A percentile compares a stretch with the other conserved stretches of the same genome.
Evolutionary conservation across 2,113 vertebrate genomes (phyloP).

Genomic region (Malurus alboscapulatus): DNA sequence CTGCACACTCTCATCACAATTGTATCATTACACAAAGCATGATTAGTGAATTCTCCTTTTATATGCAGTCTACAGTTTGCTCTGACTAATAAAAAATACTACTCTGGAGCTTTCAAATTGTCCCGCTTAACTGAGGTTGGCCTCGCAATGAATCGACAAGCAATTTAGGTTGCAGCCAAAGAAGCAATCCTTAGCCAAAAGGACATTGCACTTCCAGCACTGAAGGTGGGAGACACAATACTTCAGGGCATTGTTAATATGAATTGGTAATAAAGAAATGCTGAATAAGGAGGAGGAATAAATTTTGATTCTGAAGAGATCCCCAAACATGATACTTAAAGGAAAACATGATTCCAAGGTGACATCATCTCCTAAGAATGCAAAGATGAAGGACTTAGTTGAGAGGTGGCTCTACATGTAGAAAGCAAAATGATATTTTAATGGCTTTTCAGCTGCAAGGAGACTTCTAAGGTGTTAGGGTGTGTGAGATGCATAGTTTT

Average conservation of each 20-base stretch:
- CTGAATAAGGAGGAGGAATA: neutral
- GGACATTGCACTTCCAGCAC: rapidly evolving
- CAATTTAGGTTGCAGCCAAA: neutral
- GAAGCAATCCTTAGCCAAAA: neutral
- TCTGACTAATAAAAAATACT: neutral
- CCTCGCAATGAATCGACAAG: neutral
- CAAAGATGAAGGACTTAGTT: neutral
- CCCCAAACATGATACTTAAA: neutral
- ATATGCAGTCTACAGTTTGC: neutral
- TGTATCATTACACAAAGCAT: neutral
- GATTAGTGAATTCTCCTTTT: neutral
- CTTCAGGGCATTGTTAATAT: neutral
- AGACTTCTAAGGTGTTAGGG: neutral
- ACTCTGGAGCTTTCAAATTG: neutral
- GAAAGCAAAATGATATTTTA: neutral
- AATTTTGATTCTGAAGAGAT: neutral
- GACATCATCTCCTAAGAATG: neutral
- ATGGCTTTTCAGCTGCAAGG: neutral
- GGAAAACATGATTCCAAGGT: neutral
- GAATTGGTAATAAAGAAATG: neutral
- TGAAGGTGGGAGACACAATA: neutral
- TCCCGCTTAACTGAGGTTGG: neutral
- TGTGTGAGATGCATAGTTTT: neutral
- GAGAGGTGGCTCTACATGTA: neutral
- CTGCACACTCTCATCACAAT: neutral